phyloP scores from a whole-genome alignment of 2,113 vertebrate species.

The Thoracochromis brauschi region DNA sequence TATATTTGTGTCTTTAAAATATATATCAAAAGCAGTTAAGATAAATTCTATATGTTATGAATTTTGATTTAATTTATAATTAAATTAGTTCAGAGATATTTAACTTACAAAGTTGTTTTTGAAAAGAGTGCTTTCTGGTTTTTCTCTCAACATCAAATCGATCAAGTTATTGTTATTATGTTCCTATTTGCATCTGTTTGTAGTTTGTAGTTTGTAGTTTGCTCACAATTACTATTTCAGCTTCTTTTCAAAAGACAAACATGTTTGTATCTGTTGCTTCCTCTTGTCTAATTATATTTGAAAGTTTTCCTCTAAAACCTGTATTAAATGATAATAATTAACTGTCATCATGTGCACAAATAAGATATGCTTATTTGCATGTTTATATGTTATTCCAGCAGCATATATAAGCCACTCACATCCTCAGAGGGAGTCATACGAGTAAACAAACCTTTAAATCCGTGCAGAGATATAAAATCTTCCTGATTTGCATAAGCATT shows the following conservation, averaged over 20 bases:
- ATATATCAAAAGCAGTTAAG: background rate
- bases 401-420: background rate
- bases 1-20: background rate
- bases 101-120: background rate
- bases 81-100: background rate
- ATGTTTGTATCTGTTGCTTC: background rate
- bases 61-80: background rate
- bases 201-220: background rate
- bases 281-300: background rate
- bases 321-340: background rate
- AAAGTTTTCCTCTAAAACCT: background rate
- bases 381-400: slow-evolving; percentile 3
- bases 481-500: slow-evolving; percentile 38
- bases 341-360: background rate
- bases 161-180: background rate
- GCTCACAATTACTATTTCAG: background rate
- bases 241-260: background rate
- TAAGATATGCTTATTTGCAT: background rate
- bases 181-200: background rate
- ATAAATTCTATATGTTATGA: background rate
- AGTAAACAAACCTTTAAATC: slow-evolving; percentile 35
- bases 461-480: slow-evolving; percentile 16
- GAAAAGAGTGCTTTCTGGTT: background rate
- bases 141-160: background rate
- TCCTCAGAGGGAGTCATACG: background rate